Conservation (phyloP, 2,888 invertebrate genomes). For the Cabera pusaria region DNA sequence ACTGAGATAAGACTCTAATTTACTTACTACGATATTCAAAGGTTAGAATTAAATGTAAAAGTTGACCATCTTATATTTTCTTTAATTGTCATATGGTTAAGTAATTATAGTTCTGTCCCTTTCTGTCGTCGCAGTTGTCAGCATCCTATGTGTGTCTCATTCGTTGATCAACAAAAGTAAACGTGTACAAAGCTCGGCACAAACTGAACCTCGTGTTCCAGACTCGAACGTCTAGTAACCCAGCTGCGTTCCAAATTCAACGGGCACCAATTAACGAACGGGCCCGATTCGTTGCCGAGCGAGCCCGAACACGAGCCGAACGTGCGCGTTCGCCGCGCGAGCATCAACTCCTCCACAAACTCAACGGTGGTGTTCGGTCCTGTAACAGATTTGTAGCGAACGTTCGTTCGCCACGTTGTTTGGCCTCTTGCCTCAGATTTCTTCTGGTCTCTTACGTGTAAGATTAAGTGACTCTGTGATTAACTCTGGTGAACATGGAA, state of each 20-base stretch:
- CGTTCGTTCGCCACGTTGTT: slow-evolving; percentile 45
- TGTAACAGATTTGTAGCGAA: slow-evolving; percentile 84
- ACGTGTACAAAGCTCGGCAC: slow-evolving; percentile 25
- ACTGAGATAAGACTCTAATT: too few species aligned
- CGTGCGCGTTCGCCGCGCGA: slow-evolving; percentile 56
- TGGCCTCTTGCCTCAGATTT: slow-evolving; percentile 55
- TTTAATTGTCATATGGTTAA: too few species aligned
- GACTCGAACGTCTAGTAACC: slow-evolving; percentile 84
- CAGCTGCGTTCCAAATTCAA: slow-evolving; percentile 79
- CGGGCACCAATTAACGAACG: slow-evolving; percentile 66
- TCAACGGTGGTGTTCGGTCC: slow-evolving; percentile 83
- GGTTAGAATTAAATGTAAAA: too few species aligned
- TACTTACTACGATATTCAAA: too few species aligned
- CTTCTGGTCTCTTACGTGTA: slow-evolving; percentile 54
- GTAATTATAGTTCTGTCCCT: too few species aligned
- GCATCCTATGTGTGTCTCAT: too few species aligned
- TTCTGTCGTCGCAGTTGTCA: too few species aligned
- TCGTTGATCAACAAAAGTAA: slow-evolving; percentile 33
- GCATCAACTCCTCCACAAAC: slow-evolving; percentile 63
- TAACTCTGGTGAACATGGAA: slow-evolving; percentile 12
- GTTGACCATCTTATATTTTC: too few species aligned
- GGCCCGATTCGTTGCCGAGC: slow-evolving; percentile 71
- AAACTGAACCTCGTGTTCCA: slow-evolving; percentile 62
- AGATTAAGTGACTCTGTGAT: slow-evolving; percentile 39
- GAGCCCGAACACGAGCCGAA: slow-evolving; percentile 67